Base-by-base conservation (phyloP, 2,888 invertebrate species). In the Cryptops parisi region DNA sequence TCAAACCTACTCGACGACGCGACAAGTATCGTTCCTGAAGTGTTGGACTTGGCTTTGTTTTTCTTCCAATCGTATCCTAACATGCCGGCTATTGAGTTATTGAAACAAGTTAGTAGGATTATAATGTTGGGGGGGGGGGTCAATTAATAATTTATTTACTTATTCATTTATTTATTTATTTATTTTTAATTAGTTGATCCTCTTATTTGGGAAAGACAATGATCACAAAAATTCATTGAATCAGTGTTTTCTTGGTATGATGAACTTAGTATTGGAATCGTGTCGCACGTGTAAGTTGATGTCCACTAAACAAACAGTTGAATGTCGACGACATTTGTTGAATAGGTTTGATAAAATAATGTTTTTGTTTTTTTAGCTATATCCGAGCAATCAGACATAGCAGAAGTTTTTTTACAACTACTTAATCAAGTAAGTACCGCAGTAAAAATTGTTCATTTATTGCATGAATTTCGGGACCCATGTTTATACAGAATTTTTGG, bases 1-100 rank as follows among this genome's bases (percentile, higher is more conserved):
- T 75, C 78, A 0, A 81, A 83, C 43, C 68, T 88, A 53, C 73
- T 82, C 69, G 79, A 79, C 55, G 81, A 82, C 56, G 78, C 80
- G 62, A 71, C 78, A 57, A 79, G 82, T 0, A 70, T 85, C 59
- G 69, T 83, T 41, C 75, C 76, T 39, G 80, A 81, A 60, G 74
- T 87, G 24, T 74, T 81, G 3, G 76, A 78, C 60, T 74, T 88
- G 53, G 74, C 82, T 47, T 72, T 80, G 24, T 74, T 77, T 54
- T 78, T 82, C 44, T 82, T 84, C 64, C 73, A 78, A 61, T 74
- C 76, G 15, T 74, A 76, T 54, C 84, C 84, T 3, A 81, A 83
- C 64, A 74, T 80, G 1, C 74, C 78, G 6, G 78, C 84, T 0
- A 66, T 88, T 47, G 81, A 82, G 60, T 76, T 87, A 49, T 77